Percentiles rank a stretch among this genome's conserved stretches.
Conservation (phyloP, 2,797 vertebrate genomes). For the Enoplosus armatus region DNA sequence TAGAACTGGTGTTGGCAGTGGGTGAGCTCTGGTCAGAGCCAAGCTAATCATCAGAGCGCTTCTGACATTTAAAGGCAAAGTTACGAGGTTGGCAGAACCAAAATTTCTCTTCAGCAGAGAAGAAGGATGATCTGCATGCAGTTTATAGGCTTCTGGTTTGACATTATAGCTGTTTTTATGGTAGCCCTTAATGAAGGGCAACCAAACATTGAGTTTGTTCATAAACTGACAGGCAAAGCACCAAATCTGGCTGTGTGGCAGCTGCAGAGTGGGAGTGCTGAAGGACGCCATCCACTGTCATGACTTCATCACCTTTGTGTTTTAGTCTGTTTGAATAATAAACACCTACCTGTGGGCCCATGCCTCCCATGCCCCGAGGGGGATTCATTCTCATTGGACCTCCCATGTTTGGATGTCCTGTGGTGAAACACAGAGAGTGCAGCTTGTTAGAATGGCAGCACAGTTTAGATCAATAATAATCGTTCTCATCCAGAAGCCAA, state of each 20-base stretch:
- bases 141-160: constrained; percentile 52
- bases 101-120: constrained; percentile 37
- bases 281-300: constrained; percentile 28
- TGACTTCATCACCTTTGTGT: constrained; percentile 39
- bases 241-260: constrained; percentile 46
- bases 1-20: constrained; percentile 33
- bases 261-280: constrained; percentile 50
- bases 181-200: constrained; percentile 42
- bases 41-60: constrained; percentile 56
- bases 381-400: constrained; percentile 92
- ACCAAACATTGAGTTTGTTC: constrained; percentile 55
- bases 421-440: constrained; percentile 18
- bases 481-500: constrained; percentile 18
- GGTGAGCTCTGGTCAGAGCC: constrained; percentile 50
- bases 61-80: constrained; percentile 69
- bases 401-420: constrained; percentile 92
- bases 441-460: constrained; percentile 26
- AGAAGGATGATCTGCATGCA: constrained; percentile 35
- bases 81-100: constrained; percentile 51
- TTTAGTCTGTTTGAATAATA: neutral
- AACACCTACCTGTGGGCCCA: constrained; percentile 90
- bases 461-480: constrained; percentile 32
- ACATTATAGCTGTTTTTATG: constrained; percentile 59
- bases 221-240: constrained; percentile 44
- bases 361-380: constrained; percentile 89